Conservation (phyloP, 2,888 invertebrate species). For the Idaea straminata region DNA sequence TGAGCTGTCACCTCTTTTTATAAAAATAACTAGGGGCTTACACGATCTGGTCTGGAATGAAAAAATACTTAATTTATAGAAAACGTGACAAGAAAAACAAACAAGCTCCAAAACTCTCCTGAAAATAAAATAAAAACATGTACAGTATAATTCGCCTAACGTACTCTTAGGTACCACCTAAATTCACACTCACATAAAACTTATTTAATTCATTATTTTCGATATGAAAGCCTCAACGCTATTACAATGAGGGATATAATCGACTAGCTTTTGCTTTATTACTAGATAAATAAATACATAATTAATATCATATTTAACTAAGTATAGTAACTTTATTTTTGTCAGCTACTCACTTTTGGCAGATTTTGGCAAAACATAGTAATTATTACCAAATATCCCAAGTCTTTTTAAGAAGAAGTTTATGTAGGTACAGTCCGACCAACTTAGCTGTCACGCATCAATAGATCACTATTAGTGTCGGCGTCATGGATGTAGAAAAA, state of each 20-base stretch:
- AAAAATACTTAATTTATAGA: not conserved
- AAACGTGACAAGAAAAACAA: not conserved
- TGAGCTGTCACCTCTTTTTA: not conserved
- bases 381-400: conserved; percentile 20
- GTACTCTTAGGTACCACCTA: not conserved
- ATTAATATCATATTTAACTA: conserved; percentile 48
- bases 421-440: not conserved
- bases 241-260: conserved; percentile 18
- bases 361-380: conserved; percentile 74
- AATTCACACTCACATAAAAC: not conserved
- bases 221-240: conserved; percentile 44
- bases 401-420: not conserved
- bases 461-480: not conserved
- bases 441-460: not conserved
- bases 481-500: too few relatives aligned
- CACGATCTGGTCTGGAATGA: not conserved
- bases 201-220: conserved; percentile 3
- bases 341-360: conserved; percentile 61
- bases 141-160: not conserved
- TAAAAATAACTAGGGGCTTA: not conserved
- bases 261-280: conserved; percentile 54
- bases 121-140: not conserved
- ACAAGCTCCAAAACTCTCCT: not conserved
- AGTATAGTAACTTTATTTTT: conserved; percentile 47
- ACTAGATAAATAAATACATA: conserved; percentile 51